Percentiles rank a stretch among this genome's conserved stretches.
Conservation (phyloP, 1,140 invertebrate species). For the Aradophagus sp. region DNA sequence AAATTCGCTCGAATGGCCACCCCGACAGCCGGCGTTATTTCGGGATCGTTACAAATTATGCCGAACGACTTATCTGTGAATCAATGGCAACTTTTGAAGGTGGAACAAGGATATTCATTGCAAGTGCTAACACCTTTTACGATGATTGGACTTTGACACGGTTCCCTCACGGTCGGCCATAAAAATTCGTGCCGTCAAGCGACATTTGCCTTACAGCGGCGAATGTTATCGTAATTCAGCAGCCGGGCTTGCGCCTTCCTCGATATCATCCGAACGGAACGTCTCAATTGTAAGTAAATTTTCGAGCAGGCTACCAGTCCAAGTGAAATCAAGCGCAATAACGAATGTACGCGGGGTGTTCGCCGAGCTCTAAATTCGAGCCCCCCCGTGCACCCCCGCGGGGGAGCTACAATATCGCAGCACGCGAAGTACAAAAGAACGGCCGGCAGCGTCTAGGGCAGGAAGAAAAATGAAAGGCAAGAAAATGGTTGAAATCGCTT, state of each 20-base stretch:
- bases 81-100: slow-evolving; percentile 13
- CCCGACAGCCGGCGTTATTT: slow-evolving; percentile 57
- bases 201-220: not conserved
- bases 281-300: slow-evolving; percentile 46
- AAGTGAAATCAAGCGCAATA: slow-evolving; percentile 48
- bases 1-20: slow-evolving; percentile 58
- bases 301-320: slow-evolving; percentile 29
- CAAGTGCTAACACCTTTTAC: not conserved
- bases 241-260: slow-evolving; percentile 8
- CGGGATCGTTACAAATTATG: slow-evolving; percentile 60
- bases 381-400: no score
- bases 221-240: slow-evolving; percentile 29
- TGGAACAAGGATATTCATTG: slow-evolving; percentile 6
- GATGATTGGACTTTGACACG: no score
- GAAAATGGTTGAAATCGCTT: slow-evolving; percentile 56
- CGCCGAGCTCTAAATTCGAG: slow-evolving; percentile 44
- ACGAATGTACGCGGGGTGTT: slow-evolving; percentile 53
- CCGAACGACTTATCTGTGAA: slow-evolving; percentile 51
- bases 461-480: slow-evolving; percentile 39
- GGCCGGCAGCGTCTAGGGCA: slow-evolving; percentile 10
- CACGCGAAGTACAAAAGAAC: slow-evolving; percentile 39
- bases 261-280: slow-evolving; percentile 19
- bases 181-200: not conserved
- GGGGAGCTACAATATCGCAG: slow-evolving; percentile 34
- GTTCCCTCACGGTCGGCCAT: no score